Percentiles rank a stretch among this genome's conserved stretches.
These are phyloP conservation scores for Hylaeus volcanicus DNA, from an alignment of 1,140 invertebrate species.

Conservation along the genomic window DNA sequence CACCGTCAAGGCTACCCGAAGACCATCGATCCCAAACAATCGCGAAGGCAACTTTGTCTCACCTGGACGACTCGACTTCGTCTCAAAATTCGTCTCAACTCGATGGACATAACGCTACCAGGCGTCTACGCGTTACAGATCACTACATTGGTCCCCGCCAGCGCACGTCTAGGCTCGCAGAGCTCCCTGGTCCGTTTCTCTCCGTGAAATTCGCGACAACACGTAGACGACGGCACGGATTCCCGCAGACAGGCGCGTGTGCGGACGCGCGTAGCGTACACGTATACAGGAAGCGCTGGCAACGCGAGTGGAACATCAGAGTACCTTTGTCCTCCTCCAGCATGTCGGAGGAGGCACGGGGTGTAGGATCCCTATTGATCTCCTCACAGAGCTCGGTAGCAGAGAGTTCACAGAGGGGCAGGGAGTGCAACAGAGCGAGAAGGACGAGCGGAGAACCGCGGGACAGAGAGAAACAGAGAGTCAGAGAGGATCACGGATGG, in stretches of 20 bases:
- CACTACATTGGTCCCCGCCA: too few relatives aligned
- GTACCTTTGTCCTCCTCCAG: slow-evolving; percentile 67
- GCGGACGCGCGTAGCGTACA: background rate
- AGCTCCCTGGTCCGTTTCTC: too few relatives aligned
- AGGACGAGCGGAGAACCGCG: background rate
- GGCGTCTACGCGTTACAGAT: too few relatives aligned
- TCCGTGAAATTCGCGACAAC: too few relatives aligned
- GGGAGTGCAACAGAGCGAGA: background rate
- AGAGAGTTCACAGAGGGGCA: slow-evolving; percentile 58
- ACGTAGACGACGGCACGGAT: background rate
- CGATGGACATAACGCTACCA: too few relatives aligned
- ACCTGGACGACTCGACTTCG: too few relatives aligned
- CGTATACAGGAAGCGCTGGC: slow-evolving; percentile 52
- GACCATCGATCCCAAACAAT: too few relatives aligned
- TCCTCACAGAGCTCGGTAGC: slow-evolving; percentile 67
- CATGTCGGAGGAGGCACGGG: slow-evolving; percentile 64
- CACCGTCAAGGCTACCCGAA: too few relatives aligned
- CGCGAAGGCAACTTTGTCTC: too few relatives aligned
- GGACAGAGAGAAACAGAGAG: background rate
- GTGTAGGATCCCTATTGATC: slow-evolving; percentile 70
- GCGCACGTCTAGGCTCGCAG: too few relatives aligned
- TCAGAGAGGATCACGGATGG: slow-evolving; percentile 46
- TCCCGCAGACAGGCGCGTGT: slow-evolving; percentile 2
- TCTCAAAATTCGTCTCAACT: too few relatives aligned
- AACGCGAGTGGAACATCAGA: slow-evolving; percentile 65